Percentiles rank a stretch among this genome's conserved stretches.
These are phyloP conservation scores for Condylostylus longicornis DNA, from an alignment of 1,140 invertebrate species.

Conservation along the genomic window DNA sequence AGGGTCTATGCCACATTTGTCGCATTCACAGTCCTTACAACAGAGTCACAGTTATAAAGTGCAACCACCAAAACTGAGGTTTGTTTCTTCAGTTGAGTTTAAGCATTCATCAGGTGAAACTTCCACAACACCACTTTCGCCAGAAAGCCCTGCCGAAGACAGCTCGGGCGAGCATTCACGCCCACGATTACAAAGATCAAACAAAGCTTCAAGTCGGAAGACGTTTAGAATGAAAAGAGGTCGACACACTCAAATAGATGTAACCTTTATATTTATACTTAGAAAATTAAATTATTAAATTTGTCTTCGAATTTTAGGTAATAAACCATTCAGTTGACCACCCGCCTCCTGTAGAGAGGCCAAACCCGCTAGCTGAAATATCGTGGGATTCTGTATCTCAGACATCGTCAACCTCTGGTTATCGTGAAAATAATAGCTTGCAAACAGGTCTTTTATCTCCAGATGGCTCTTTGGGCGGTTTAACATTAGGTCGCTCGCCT, in stretches of 20 bases:
- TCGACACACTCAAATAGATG: constrained; percentile 35
- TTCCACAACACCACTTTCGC: constrained; percentile 54
- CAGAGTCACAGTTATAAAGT: constrained; percentile 27
- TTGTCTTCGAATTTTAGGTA: constrained; percentile 11
- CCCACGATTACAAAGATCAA: constrained; percentile 69
- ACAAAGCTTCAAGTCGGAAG: constrained; percentile 87
- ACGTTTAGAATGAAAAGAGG: constrained; percentile 79
- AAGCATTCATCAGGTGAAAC: constrained; percentile 44
- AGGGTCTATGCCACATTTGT: constrained; percentile 21
- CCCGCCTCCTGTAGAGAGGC: constrained; percentile 21
- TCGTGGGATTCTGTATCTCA: constrained; percentile 65
- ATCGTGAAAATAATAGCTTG: constrained; percentile 46
- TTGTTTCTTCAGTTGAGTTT: constrained; percentile 47
- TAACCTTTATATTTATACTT: neutral
- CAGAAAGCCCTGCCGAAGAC: constrained; percentile 51
- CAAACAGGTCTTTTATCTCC: constrained; percentile 40
- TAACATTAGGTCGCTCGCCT: constrained; percentile 32
- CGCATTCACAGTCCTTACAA: constrained; percentile 28
- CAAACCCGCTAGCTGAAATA: constrained; percentile 36
- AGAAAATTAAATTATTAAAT: neutral
- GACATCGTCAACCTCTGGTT: constrained; percentile 67
- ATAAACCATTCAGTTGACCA: constrained; percentile 20
- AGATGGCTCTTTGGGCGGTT: constrained; percentile 26
- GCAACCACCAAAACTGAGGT: constrained; percentile 51
- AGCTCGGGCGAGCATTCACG: constrained; percentile 42